Percentiles rank a stretch among this genome's conserved stretches.
Evolutionary conservation across 1,140 invertebrate species (phyloP).

Genomic region (Bombus picipes): DNA sequence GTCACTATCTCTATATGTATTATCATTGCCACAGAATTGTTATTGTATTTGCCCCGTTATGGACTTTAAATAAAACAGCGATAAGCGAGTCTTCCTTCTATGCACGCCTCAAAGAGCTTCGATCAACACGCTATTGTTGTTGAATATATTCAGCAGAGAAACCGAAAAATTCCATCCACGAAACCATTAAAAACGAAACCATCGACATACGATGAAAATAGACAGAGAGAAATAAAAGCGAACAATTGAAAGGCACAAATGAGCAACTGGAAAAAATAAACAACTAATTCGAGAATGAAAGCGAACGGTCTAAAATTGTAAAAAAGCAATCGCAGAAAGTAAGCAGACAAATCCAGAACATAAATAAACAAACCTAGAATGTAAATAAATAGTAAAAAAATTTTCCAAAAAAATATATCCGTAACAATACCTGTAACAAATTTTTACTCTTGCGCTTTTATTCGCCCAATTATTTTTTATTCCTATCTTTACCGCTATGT

Average conservation of each 20-base stretch:
- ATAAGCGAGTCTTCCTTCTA: background rate
- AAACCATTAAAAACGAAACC: no score
- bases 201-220: no score
- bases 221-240: no score
- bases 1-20: background rate
- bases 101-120: background rate
- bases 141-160: no score
- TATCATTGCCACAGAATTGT: background rate
- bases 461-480: no score
- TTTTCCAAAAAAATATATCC: no score
- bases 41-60: slow-evolving; percentile 3
- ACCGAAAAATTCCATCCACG: no score
- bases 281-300: background rate
- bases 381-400: background rate
- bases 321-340: background rate
- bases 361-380: background rate
- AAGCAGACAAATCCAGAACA: background rate
- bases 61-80: slow-evolving; percentile 15
- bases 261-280: no score
- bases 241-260: no score
- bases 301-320: background rate
- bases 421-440: no score
- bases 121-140: background rate
- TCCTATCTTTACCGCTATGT: no score
- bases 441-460: no score